phyloP scores from a whole-genome alignment of 2,797 vertebrate genomes.

The Numenius phaeopus region DNA sequence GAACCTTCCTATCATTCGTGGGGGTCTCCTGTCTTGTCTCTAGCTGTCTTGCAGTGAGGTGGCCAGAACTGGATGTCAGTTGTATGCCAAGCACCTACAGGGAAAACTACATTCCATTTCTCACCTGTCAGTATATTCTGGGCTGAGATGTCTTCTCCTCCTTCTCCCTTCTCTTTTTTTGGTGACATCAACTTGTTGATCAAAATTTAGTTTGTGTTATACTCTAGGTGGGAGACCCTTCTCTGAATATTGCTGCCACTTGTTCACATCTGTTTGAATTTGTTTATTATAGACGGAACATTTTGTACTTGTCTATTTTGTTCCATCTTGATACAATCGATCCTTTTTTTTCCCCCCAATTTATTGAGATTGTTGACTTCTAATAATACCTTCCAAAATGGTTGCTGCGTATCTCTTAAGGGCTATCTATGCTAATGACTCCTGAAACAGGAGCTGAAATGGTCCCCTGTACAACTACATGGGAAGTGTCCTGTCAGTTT shows the following conservation, averaged over 20 bases:
- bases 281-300: background rate
- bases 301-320: background rate
- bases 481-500: background rate
- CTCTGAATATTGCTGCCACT: background rate
- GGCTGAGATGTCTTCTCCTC: background rate
- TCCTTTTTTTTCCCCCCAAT: accelerated
- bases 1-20: background rate
- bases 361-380: background rate
- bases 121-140: background rate
- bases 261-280: background rate
- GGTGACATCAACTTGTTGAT: background rate
- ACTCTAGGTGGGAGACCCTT: background rate
- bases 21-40: background rate
- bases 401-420: background rate
- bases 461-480: background rate
- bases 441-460: background rate
- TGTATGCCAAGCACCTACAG: background rate
- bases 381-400: background rate
- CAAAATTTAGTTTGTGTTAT: background rate
- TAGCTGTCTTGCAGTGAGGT: background rate
- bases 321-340: background rate
- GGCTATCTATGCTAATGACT: background rate
- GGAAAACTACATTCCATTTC: background rate
- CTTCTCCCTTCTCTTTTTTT: background rate
- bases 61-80: background rate